Conservation (phyloP, 2,797 vertebrate species). For the Hephaestus fuliginosus region DNA sequence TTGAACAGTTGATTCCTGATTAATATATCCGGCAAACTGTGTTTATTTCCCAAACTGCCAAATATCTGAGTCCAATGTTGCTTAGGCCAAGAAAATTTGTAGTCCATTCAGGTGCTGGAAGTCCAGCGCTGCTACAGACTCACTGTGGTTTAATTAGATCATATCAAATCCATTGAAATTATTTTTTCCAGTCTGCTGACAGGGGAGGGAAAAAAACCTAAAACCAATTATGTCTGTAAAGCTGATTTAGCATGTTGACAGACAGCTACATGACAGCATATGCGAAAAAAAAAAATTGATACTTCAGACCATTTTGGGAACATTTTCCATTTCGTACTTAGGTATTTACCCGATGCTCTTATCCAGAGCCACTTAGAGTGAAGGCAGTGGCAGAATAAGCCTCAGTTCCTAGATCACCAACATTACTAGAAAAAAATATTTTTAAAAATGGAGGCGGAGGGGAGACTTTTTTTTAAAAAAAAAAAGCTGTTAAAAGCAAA, state of each 20-base stretch:
- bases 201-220: constrained; percentile 42
- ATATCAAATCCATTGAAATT: constrained; percentile 38
- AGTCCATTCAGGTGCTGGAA: neutral
- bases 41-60: constrained; percentile 12
- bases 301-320: constrained; percentile 7
- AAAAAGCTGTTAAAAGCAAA: constrained; percentile 40
- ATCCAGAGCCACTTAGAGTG: constrained; percentile 46
- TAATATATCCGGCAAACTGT: neutral
- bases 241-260: constrained; percentile 28
- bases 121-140: neutral
- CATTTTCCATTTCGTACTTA: constrained; percentile 47
- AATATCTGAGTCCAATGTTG: neutral
- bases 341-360: constrained; percentile 54
- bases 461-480: constrained; percentile 11
- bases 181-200: constrained; percentile 28
- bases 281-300: neutral
- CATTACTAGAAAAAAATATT: constrained; percentile 11
- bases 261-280: constrained; percentile 15
- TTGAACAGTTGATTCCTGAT: constrained; percentile 34
- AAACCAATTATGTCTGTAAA: constrained; percentile 54
- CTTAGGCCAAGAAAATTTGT: neutral
- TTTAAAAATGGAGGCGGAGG: neutral
- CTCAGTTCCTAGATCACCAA: constrained; percentile 36
- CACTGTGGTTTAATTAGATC: constrained; percentile 46
- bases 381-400: constrained; percentile 37